Conservation (phyloP, 1,140 invertebrate genomes). For the Caenorhabditis brenneri region DNA sequence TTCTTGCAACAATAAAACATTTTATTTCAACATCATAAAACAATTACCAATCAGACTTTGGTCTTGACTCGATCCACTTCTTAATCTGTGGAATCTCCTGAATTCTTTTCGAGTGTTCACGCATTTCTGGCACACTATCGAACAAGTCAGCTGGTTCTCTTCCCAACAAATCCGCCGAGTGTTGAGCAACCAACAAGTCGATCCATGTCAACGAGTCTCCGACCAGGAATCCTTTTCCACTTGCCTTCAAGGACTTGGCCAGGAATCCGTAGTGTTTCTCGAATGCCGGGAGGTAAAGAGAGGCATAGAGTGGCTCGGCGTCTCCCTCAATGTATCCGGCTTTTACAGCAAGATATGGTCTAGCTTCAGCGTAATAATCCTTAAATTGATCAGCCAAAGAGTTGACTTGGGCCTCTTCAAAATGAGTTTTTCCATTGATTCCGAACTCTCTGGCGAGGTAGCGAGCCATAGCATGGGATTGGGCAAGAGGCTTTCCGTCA, state of each 20-base stretch:
- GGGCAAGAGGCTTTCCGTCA: constrained; percentile 47
- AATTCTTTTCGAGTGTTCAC: neutral
- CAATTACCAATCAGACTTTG: neutral
- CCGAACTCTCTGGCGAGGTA: constrained; percentile 52
- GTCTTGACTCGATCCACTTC: neutral
- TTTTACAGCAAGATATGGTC: neutral
- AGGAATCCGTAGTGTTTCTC: neutral
- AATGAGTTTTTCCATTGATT: neutral
- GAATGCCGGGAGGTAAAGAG: neutral
- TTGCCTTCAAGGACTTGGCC: neutral
- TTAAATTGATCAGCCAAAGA: constrained; percentile 23
- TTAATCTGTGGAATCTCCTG: neutral
- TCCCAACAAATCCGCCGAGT: neutral
- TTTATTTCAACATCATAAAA: no score
- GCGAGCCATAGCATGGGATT: constrained; percentile 49
- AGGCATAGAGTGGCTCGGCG: neutral
- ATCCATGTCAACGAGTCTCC: neutral
- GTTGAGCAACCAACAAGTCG: neutral
- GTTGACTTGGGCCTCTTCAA: neutral
- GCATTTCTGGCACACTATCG: neutral
- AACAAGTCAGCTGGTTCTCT: neutral
- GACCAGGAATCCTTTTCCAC: neutral
- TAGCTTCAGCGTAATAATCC: neutral
- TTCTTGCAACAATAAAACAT: no score
- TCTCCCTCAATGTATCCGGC: neutral